Evolutionary conservation across 2,888 invertebrate species (phyloP), one percentile per base, ranked within the genome.

Genomic region (Mesodorylaimus sp.): DNA sequence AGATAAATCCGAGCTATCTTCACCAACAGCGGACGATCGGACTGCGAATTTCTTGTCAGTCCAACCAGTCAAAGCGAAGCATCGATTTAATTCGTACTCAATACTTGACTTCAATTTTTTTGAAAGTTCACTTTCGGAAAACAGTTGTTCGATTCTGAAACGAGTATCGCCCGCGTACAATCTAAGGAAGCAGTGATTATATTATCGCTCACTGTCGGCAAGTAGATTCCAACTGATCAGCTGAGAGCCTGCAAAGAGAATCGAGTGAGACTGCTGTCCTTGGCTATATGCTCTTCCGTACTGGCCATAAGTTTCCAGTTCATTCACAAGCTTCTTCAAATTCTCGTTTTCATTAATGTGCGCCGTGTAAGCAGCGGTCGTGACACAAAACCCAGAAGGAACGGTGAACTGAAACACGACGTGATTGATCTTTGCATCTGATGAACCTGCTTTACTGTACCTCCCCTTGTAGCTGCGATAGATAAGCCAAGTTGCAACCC

Each of bases 1-100:
- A 0, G 83, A 84, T 13, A 81, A 69, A 45, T 81, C 81, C 52
- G 78, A 77, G 5, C 79, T 77, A 65, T 86, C 85, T 70, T 86
- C 86, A 2, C 79, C 79, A 41, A 81, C 75, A 16, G 80, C 83
- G 7, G 32, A 32, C 16, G 32, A 32, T 32, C 32, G 32, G 16
- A 32, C 32, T 7, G 32, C 32, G 32, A 32, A 32, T 10, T 32
- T 10, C 32, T 32, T 32, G 32, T 32, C 32, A 32, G 10, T 16
- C 7, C 7, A 32, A n/a, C n/a, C n/a, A 16, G 7, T 32, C 7
- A 10, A 7, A 32, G 10, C 32, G 16, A 32, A 32, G 10, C 16
- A 10, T 32, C 32, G 7, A 16, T 10, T 32, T 7, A 32, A 16
- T 7, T 32, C 32, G 32, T 7, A 10, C 16, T 32, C 32, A 16